A percentile compares a stretch with the other conserved stretches of the same genome.
Evolutionary conservation across 1,140 invertebrate genomes (phyloP).

Genomic region (roundworm (Caenorhabditis elegans)): WBcel235 BX284603.4:4541501-4542000

Average conservation of each 20-base stretch:
- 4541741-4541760: too few relatives aligned
- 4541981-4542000: constrained; percentile 56
- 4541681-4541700: constrained; percentile 56
- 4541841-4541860: constrained; percentile 53
- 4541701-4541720: constrained; percentile 14
- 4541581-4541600: constrained; percentile 32
- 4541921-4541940: constrained; percentile 62
- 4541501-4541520: background rate
- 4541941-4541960: constrained; percentile 51
- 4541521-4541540: background rate
- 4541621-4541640: constrained; percentile 61
- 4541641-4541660: constrained; percentile 60
- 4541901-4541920: constrained; percentile 54
- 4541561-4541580: constrained; percentile 9
- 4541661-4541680: constrained; percentile 54
- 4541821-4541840: constrained; percentile 63
- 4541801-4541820: constrained; percentile 53
- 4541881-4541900: constrained; percentile 45
- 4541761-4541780: too few relatives aligned
- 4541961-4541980: constrained; percentile 49
- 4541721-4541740: too few relatives aligned
- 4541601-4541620: constrained; percentile 49
- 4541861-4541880: background rate
- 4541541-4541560: constrained; percentile 1
- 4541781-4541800: too few relatives aligned